phyloP scores from a whole-genome alignment of 2,113 vertebrate species.

The zebrafish (Danio rerio) region DNA sequence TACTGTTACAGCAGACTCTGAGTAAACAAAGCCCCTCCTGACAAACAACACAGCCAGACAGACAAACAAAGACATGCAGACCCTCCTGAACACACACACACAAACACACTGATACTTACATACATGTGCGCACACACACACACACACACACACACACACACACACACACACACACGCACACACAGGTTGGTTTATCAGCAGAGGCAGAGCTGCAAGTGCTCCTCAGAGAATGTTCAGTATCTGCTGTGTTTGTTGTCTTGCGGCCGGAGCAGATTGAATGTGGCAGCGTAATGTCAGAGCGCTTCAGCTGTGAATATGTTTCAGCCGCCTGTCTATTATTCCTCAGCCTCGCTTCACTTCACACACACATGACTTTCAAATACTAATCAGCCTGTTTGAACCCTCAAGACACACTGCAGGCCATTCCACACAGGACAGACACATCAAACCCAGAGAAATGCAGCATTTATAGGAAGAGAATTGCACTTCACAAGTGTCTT shows the following conservation, averaged over 20 bases:
- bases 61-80: conserved; percentile 68
- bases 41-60: conserved; percentile 67
- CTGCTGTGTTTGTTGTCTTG: conserved; percentile 51
- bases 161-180: conserved; percentile 2
- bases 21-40: conserved; percentile 60
- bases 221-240: conserved; percentile 24
- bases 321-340: conserved; percentile 27
- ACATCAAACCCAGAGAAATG: too few species aligned
- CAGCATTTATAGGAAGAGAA: too few species aligned
- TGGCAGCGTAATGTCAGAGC: conserved; percentile 30
- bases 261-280: conserved; percentile 33
- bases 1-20: background rate
- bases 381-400: conserved; percentile 21
- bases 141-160: conserved; percentile 30
- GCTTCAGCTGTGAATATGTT: conserved; percentile 36
- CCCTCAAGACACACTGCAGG: too few species aligned
- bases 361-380: conserved; percentile 22
- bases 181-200: conserved; percentile 33
- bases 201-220: conserved; percentile 45
- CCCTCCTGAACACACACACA: background rate
- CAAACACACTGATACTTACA: background rate
- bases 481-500: too few species aligned
- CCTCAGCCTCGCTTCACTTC: conserved; percentile 33
- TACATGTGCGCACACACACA: conserved; percentile 27
- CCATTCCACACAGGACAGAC: too few species aligned